Percentiles rank a stretch among this genome's conserved stretches.
Conservation (phyloP, 2,113 vertebrate species). For the Pseudorectes ferrugineus region DNA sequence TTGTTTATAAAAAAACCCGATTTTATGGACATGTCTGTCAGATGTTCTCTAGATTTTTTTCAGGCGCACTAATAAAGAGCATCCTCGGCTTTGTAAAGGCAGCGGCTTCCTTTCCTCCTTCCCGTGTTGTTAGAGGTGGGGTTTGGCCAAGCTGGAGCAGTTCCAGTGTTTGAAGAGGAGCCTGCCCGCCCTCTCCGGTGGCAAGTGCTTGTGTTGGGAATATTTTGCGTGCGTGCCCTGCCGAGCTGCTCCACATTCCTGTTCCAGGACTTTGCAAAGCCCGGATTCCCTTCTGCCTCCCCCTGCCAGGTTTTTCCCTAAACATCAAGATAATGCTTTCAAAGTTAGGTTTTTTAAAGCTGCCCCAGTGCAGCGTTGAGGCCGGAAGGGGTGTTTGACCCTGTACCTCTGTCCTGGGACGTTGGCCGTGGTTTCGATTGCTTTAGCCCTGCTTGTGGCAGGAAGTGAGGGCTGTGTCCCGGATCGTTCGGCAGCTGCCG, state of each 20-base stretch:
- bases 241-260: neutral
- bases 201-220: neutral
- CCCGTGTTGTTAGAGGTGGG: neutral
- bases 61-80: slow-evolving; percentile 70
- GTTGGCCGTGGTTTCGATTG: fast-evolving
- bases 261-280: neutral
- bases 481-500: fast-evolving
- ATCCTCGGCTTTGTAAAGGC: slow-evolving; percentile 60
- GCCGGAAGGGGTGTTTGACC: neutral
- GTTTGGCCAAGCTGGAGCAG: neutral
- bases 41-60: slow-evolving; percentile 49
- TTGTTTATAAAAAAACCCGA: slow-evolving; percentile 33
- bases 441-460: neutral
- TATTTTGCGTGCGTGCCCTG: fast-evolving
- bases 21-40: slow-evolving; percentile 38
- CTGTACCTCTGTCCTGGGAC: fast-evolving
- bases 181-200: neutral
- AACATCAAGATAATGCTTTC: neutral
- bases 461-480: neutral
- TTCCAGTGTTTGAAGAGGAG: neutral
- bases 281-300: neutral
- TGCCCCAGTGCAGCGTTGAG: neutral
- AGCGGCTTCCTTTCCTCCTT: neutral
- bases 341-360: fast-evolving
- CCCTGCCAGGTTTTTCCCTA: neutral